Percentiles rank a stretch among this genome's conserved stretches.
Conservation (phyloP, 2,888 invertebrate genomes). For the Ennomos fuscantarius region DNA sequence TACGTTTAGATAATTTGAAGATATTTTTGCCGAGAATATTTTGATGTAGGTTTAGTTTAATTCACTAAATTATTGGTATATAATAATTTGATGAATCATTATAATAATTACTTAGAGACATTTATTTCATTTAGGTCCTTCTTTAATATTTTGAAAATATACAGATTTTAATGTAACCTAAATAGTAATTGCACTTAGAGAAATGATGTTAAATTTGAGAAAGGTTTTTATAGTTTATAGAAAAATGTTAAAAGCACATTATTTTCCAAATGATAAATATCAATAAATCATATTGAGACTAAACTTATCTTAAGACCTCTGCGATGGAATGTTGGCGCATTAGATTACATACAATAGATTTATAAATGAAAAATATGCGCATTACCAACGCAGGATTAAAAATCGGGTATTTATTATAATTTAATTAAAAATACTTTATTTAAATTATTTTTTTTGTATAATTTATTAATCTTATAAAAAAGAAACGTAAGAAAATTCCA, state of each 20-base stretch:
- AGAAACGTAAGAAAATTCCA: not conserved
- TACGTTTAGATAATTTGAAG: slow-evolving; percentile 29
- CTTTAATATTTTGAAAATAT: too few relatives aligned
- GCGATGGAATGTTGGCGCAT: too few relatives aligned
- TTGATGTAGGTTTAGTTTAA: slow-evolving; percentile 52
- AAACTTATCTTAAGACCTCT: too few relatives aligned
- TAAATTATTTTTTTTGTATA: too few relatives aligned
- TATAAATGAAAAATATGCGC: too few relatives aligned
- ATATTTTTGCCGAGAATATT: slow-evolving; percentile 44
- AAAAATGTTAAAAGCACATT: slow-evolving; percentile 16
- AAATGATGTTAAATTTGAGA: not conserved
- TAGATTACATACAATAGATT: too few relatives aligned
- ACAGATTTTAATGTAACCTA: not conserved
- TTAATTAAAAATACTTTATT: too few relatives aligned
- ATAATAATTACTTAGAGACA: not conserved
- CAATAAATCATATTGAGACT: too few relatives aligned
- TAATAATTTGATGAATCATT: too few relatives aligned
- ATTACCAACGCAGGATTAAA: too few relatives aligned
- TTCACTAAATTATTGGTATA: slow-evolving; percentile 4
- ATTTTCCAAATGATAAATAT: too few relatives aligned
- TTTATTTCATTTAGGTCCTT: not conserved
- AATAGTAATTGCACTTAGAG: slow-evolving; percentile 6
- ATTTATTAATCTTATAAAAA: slow-evolving; percentile 4
- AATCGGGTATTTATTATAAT: too few relatives aligned
- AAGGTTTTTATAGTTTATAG: slow-evolving; percentile 14